A percentile compares a stretch with the other conserved stretches of the same genome.
Conservation (phyloP, 2,888 invertebrate species). For the Harpagoxenus sublaevis region DNA sequence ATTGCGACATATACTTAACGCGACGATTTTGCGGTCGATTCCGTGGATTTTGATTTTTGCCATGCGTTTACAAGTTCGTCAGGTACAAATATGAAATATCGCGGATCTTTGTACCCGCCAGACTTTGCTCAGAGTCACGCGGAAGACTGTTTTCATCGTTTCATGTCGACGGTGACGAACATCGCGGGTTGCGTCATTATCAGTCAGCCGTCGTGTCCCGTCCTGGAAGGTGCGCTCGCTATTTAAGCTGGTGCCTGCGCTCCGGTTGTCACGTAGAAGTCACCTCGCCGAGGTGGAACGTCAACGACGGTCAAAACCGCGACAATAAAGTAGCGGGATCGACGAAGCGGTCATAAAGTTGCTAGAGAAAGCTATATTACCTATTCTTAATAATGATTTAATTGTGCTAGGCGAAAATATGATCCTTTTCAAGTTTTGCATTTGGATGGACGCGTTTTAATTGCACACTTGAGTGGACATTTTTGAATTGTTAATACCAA, state of each 20-base stretch:
- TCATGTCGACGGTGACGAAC: background rate
- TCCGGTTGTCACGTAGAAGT: background rate
- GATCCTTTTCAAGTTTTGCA: no score
- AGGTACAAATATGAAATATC: background rate
- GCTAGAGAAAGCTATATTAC: background rate
- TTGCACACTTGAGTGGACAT: background rate
- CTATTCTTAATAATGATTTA: background rate
- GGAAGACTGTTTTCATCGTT: background rate
- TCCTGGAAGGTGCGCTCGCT: background rate
- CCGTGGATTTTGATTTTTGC: background rate
- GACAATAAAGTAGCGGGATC: background rate
- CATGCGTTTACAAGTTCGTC: background rate
- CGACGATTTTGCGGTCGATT: background rate
- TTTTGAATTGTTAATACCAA: no score
- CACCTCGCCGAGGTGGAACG: background rate
- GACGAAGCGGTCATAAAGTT: background rate
- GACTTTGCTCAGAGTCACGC: conserved; percentile 12
- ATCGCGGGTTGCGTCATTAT: background rate
- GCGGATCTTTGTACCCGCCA: background rate
- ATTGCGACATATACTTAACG: background rate
- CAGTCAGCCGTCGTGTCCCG: background rate
- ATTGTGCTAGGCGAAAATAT: background rate
- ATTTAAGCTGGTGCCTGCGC: background rate
- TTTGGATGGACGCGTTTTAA: background rate
- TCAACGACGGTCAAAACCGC: background rate